phyloP scores from a whole-genome alignment of 2,888 invertebrate species.

The Nomada flava region DNA sequence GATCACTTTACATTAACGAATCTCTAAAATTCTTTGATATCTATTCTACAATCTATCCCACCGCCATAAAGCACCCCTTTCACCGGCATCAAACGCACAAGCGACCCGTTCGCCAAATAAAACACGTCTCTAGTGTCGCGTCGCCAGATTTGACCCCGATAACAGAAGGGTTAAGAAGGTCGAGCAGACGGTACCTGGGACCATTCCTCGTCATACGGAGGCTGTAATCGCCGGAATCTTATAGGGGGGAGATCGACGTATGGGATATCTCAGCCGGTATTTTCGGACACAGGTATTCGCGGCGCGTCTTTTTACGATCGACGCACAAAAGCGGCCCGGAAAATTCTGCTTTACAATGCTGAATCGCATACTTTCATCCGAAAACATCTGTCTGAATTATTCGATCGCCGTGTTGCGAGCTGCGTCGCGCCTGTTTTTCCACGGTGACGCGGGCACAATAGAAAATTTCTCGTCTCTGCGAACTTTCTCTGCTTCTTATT shows the following conservation, averaged over 20 bases:
- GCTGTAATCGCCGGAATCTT: conserved; percentile 60
- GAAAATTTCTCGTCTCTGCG: not conserved
- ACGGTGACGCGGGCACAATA: conserved; percentile 14
- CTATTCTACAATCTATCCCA: not conserved
- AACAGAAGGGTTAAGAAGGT: conserved; percentile 52
- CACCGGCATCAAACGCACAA: not conserved
- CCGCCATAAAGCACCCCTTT: not conserved
- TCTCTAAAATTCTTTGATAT: not conserved
- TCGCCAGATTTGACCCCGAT: conserved; percentile 17
- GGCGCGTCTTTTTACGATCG: conserved; percentile 57
- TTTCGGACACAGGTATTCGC: conserved; percentile 46
- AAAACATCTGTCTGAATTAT: conserved; percentile 51
- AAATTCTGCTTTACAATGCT: conserved; percentile 39
- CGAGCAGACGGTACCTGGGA: conserved; percentile 15
- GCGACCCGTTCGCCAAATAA: not conserved
- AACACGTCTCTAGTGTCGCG: not conserved
- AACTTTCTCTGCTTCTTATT: conserved; percentile 67
- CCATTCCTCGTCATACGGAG: conserved; percentile 17
- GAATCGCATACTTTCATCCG: conserved; percentile 38
- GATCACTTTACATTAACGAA: not conserved
- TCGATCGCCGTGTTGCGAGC: conserved; percentile 12
- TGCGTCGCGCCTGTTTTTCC: conserved; percentile 14
- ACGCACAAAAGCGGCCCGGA: conserved; percentile 47
- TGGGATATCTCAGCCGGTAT: conserved; percentile 50
- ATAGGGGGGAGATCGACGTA: conserved; percentile 28